These are phyloP conservation scores for Muricea muricata DNA, from an alignment of 92 coral and sea anemone genomes.

Conservation along the genomic window DNA sequence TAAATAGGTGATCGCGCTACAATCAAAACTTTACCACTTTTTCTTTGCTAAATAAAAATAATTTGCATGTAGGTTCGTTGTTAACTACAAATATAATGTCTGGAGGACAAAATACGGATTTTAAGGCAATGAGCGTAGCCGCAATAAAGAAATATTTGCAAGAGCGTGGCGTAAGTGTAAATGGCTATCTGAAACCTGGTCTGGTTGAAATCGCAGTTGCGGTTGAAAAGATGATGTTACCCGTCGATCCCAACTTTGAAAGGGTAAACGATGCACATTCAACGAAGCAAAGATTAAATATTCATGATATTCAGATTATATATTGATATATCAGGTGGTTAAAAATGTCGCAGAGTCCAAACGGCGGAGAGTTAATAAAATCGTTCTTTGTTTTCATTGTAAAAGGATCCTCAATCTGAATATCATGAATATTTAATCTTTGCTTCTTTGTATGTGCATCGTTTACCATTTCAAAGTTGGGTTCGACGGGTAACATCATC, in stretches of 20 bases:
- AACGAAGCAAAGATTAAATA: not conserved
- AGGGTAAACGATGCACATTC: not conserved
- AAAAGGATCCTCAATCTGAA: too few relatives aligned
- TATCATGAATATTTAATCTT: too few relatives aligned
- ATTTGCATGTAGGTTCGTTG: not conserved
- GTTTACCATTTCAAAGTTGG: too few relatives aligned
- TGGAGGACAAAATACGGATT: not conserved
- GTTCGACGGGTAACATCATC: too few relatives aligned
- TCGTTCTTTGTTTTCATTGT: too few relatives aligned
- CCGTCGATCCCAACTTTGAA: not conserved
- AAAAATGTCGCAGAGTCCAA: too few relatives aligned
- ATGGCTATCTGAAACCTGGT: not conserved
- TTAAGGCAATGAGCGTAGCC: constrained; percentile 3
- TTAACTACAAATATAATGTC: not conserved
- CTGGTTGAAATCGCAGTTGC: not conserved
- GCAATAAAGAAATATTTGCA: constrained; percentile 1
- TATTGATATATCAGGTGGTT: too few relatives aligned
- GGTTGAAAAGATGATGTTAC: too few relatives aligned
- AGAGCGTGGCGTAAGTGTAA: not conserved
- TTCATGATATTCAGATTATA: too few relatives aligned
- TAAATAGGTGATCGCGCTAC: not conserved
- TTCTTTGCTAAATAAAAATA: not conserved
- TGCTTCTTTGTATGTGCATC: too few relatives aligned
- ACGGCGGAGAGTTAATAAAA: too few relatives aligned
- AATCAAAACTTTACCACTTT: too few relatives aligned